phyloP scores from a whole-genome alignment of 2,797 vertebrate genomes.

The Enteromius viviparus region DNA sequence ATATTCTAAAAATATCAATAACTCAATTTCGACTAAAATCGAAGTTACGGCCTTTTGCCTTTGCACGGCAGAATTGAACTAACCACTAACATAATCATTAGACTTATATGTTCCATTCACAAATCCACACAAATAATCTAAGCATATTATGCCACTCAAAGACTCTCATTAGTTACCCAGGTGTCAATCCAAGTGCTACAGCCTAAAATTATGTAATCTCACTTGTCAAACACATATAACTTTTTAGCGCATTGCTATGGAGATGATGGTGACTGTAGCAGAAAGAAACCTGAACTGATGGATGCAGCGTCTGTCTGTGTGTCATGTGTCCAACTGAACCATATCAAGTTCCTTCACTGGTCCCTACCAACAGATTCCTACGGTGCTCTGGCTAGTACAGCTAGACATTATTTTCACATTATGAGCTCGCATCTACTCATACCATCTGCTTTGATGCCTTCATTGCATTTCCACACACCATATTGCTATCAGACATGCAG shows the following conservation, averaged over 20 bases:
- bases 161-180: not conserved
- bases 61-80: no score
- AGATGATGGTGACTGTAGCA: slow-evolving; percentile 31
- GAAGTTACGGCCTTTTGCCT: no score
- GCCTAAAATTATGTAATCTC: slow-evolving; percentile 26
- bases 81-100: slow-evolving; percentile 10
- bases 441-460: slow-evolving; percentile 51
- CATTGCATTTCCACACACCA: not conserved
- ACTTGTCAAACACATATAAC: slow-evolving; percentile 37
- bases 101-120: not conserved
- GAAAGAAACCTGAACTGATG: slow-evolving; percentile 38
- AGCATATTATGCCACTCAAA: slow-evolving; percentile 10
- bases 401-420: slow-evolving; percentile 55
- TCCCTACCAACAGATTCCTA: slow-evolving; percentile 50
- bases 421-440: slow-evolving; percentile 39
- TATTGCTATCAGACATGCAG: not conserved
- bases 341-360: slow-evolving; percentile 48
- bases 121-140: slow-evolving; percentile 14
- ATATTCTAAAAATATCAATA: no score
- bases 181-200: not conserved
- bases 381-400: slow-evolving; percentile 36
- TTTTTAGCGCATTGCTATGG: slow-evolving; percentile 38
- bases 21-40: no score
- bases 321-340: slow-evolving; percentile 18
- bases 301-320: slow-evolving; percentile 15